phyloP scores from a whole-genome alignment of 1,140 invertebrate genomes.

The Tetraneura akinire region DNA sequence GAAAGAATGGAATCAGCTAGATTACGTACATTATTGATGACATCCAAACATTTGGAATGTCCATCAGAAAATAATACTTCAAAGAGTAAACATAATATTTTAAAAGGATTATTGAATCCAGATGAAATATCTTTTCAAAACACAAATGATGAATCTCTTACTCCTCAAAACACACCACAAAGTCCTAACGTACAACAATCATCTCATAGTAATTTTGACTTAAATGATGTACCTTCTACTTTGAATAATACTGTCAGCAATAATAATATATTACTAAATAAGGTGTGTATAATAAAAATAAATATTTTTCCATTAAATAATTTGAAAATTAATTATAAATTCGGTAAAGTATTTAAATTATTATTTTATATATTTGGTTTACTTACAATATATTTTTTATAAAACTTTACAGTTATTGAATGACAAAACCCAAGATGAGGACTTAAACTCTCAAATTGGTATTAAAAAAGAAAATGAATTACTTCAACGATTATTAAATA shows the following conservation, averaged over 20 bases:
- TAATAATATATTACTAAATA: constrained; percentile 72
- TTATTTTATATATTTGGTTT: not conserved
- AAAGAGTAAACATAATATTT: constrained; percentile 64
- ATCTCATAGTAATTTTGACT: not conserved
- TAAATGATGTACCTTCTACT: constrained; percentile 53
- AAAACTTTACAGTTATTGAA: constrained; percentile 73
- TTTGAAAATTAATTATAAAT: not conserved
- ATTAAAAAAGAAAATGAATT: constrained; percentile 73
- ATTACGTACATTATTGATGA: constrained; percentile 69
- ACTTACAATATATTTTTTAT: constrained; percentile 32
- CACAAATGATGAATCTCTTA: not conserved
- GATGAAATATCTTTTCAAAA: constrained; percentile 72
- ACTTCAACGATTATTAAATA: constrained; percentile 76
- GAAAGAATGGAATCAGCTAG: constrained; percentile 65
- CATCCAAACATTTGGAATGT: constrained; percentile 60
- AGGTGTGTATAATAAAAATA: constrained; percentile 62
- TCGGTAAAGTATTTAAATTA: not conserved
- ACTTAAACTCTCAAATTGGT: constrained; percentile 65
- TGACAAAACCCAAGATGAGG: constrained; percentile 79
- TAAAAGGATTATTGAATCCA: constrained; percentile 78
- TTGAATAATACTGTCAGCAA: constrained; percentile 53
- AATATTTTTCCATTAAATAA: constrained; percentile 17
- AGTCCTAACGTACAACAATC: constrained; percentile 21
- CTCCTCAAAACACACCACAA: not conserved
- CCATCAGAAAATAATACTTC: constrained; percentile 59